Conservation (phyloP, 2,113 vertebrate species). For the Gallinago paraguaiae region DNA sequence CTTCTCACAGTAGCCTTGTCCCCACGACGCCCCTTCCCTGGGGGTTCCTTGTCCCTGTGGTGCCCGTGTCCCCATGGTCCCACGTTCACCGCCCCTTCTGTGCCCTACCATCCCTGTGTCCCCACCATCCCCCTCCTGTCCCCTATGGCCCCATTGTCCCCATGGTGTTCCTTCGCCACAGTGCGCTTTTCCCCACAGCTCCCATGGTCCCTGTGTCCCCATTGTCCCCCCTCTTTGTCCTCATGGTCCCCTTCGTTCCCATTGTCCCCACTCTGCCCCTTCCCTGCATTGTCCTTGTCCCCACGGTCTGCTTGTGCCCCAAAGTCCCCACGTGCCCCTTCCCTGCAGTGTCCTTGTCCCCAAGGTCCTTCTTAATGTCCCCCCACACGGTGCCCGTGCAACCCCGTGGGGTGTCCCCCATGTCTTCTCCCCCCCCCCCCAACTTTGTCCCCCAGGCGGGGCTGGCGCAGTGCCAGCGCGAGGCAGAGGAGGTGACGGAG, state of each 20-base stretch:
- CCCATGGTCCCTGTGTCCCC: background rate
- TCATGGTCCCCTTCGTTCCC: background rate
- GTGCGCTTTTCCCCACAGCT: background rate
- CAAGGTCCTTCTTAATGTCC: background rate
- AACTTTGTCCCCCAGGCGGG: background rate
- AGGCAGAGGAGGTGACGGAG: slow-evolving; percentile 63
- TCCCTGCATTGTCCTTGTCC: background rate
- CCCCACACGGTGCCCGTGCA: background rate
- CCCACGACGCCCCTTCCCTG: too few relatives aligned
- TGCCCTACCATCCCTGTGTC: background rate
- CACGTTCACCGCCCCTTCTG: too few relatives aligned
- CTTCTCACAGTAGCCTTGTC: too few relatives aligned
- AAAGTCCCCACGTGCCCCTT: too few relatives aligned
- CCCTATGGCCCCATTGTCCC: too few relatives aligned
- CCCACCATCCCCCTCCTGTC: background rate
- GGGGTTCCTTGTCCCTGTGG: too few relatives aligned
- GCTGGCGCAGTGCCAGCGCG: slow-evolving; percentile 59
- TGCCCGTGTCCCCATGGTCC: too few relatives aligned
- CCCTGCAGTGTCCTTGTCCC: background rate
- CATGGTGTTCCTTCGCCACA: background rate
- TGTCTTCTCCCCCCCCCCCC: background rate
- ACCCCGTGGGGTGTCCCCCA: background rate
- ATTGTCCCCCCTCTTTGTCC: background rate
- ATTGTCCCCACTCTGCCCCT: background rate
- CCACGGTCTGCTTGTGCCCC: too few relatives aligned